Percentiles rank a stretch among this genome's conserved stretches.
Conservation (phyloP, 2,888 invertebrate species). For the Timandra comae region DNA sequence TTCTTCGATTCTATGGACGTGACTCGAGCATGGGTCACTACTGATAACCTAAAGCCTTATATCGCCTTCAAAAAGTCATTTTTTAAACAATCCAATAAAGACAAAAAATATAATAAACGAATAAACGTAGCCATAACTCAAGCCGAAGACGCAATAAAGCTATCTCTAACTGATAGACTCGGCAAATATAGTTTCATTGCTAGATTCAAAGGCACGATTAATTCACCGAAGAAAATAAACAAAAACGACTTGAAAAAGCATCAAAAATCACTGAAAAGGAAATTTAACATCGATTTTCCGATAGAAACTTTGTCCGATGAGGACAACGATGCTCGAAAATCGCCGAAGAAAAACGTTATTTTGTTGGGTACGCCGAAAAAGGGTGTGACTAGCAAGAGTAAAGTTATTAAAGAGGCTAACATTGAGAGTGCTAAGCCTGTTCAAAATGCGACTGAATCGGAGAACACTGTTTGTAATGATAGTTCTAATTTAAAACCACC, state of each 20-base stretch:
- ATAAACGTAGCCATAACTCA: constrained; percentile 46
- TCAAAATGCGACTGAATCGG: constrained; percentile 2
- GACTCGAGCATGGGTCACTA: constrained; percentile 65
- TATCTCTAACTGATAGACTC: constrained; percentile 48
- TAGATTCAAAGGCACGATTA: constrained; percentile 56
- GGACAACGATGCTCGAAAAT: constrained; percentile 18
- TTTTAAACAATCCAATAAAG: constrained; percentile 25
- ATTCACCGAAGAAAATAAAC: constrained; percentile 44
- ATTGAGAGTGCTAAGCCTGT: background rate
- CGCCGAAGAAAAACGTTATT: constrained; percentile 26
- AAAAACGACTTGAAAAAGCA: constrained; percentile 37
- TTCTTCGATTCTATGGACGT: constrained; percentile 65
- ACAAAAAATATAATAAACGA: constrained; percentile 40
- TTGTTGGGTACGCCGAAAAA: constrained; percentile 34
- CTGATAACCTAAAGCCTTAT: constrained; percentile 52
- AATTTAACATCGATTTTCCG: constrained; percentile 44
- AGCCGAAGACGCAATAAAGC: constrained; percentile 54
- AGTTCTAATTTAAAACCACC: constrained; percentile 9
- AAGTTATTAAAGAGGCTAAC: background rate
- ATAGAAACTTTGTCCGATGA: constrained; percentile 40
- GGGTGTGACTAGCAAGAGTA: constrained; percentile 8
- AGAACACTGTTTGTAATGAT: constrained; percentile 1
- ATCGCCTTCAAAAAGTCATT: constrained; percentile 29
- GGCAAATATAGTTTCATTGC: constrained; percentile 63
- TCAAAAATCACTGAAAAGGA: constrained; percentile 42